Conservation (phyloP, 2,113 vertebrate genomes). For the Girardinichthys multiradiatus region DNA sequence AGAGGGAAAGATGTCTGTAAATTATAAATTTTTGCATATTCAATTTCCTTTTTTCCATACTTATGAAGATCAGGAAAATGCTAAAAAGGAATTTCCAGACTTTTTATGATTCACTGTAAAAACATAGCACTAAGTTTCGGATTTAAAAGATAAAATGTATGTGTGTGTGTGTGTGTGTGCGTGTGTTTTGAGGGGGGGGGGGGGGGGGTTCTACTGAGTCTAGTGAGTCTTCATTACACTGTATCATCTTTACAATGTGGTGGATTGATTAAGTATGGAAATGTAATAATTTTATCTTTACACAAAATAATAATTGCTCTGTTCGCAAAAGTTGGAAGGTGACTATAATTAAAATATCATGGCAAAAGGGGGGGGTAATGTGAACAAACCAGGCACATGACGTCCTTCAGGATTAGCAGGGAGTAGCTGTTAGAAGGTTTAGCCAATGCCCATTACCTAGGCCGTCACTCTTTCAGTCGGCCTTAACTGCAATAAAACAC, state of each 20-base stretch:
- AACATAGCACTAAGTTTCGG: slow-evolving; percentile 15
- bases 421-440: slow-evolving; percentile 54
- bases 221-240: slow-evolving; percentile 49
- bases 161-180: too few species aligned
- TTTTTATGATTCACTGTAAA: neutral
- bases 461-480: slow-evolving; percentile 47
- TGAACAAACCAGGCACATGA: slow-evolving; percentile 20
- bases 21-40: too few species aligned
- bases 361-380: slow-evolving; percentile 10
- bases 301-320: slow-evolving; percentile 38
- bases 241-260: slow-evolving; percentile 56
- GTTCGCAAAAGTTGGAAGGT: slow-evolving; percentile 23
- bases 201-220: slow-evolving; percentile 33
- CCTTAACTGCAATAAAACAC: slow-evolving; percentile 42
- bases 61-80: neutral
- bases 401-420: slow-evolving; percentile 10
- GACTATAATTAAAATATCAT: slow-evolving; percentile 38
- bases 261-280: slow-evolving; percentile 58
- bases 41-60: too few species aligned
- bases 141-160: slow-evolving; percentile 37
- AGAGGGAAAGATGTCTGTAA: too few species aligned
- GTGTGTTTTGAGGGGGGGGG: too few species aligned
- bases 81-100: neutral
- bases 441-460: slow-evolving; percentile 59
- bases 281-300: slow-evolving; percentile 48